Conservation (phyloP, 2,113 vertebrate species). For the human (Homo sapiens) region DNA sequence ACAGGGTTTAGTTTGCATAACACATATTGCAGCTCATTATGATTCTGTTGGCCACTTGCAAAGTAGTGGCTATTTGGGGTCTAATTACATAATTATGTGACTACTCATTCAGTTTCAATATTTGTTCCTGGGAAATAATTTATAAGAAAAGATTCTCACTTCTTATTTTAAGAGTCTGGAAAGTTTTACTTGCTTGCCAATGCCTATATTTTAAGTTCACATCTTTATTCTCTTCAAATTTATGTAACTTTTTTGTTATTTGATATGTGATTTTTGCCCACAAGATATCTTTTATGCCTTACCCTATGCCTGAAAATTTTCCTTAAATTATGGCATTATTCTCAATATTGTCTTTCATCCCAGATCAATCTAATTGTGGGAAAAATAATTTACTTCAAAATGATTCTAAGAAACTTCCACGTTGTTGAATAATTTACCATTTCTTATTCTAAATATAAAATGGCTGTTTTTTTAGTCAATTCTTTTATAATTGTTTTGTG, state of each 20-base stretch:
- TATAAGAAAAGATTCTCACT: not conserved
- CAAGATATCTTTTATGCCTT: not conserved
- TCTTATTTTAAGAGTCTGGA: not conserved
- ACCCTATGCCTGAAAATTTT: not conserved
- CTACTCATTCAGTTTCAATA: not conserved
- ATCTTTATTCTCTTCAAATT: not conserved
- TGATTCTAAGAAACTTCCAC: not conserved
- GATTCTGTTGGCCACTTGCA: not conserved
- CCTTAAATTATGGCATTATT: not conserved
- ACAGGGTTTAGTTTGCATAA: not conserved
- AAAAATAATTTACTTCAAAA: conserved; percentile 1
- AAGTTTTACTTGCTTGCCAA: not conserved
- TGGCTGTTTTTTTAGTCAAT: not conserved
- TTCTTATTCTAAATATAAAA: conserved; percentile 1
- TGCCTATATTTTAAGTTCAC: not conserved
- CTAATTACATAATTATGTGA: not conserved
- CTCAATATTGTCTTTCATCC: not conserved
- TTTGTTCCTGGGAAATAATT: not conserved
- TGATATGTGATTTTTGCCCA: not conserved
- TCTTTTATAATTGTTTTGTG: not conserved
- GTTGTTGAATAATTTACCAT: not conserved
- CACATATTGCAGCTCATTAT: not conserved
- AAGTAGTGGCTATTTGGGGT: not conserved
- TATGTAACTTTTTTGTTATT: not conserved
- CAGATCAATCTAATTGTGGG: not conserved